Percentiles rank a stretch among this genome's conserved stretches.
phyloP scores from a whole-genome alignment of 2,797 vertebrate genomes.

The Adrianichthys oophorus region DNA sequence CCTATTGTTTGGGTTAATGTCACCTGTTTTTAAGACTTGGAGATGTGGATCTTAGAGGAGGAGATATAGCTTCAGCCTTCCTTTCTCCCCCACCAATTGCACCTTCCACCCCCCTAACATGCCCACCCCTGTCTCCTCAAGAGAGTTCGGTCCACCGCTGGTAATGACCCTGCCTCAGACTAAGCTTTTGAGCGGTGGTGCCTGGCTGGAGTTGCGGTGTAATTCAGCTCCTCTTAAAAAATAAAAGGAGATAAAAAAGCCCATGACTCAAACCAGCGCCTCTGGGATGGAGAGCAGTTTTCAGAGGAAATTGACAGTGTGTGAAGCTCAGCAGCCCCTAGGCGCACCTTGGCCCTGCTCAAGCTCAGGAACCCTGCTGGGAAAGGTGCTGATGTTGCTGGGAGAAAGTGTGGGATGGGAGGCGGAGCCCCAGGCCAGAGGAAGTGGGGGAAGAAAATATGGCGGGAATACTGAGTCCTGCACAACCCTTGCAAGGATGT shows the following conservation, averaged over 20 bases:
- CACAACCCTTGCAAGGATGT: too few relatives aligned
- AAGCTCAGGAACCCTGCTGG: constrained; percentile 64
- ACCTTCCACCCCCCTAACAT: constrained; percentile 4
- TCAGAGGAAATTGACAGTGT: constrained; percentile 66
- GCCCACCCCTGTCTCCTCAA: constrained; percentile 7
- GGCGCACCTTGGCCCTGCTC: constrained; percentile 57
- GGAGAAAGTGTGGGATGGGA: constrained; percentile 40
- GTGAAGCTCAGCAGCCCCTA: constrained; percentile 62
- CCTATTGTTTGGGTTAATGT: constrained; percentile 34
- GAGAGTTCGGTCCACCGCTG: constrained; percentile 62
- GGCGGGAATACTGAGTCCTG: too few relatives aligned
- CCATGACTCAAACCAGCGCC: constrained; percentile 56
- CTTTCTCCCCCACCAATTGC: constrained; percentile 44
- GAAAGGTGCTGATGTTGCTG: constrained; percentile 77
- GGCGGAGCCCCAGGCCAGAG: constrained; percentile 59
- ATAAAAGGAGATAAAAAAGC: constrained; percentile 37
- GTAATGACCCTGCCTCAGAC: constrained; percentile 73
- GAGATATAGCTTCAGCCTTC: constrained; percentile 47
- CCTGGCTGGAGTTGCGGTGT: constrained; percentile 51
- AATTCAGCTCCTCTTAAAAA: constrained; percentile 35
- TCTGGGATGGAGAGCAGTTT: constrained; percentile 53
- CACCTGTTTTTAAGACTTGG: constrained; percentile 56
- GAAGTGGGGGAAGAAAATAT: constrained; percentile 11
- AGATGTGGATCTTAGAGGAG: constrained; percentile 45
- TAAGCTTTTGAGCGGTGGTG: constrained; percentile 67